Conservation (phyloP, 2,888 invertebrate genomes). For the Ormyrus thymus region DNA sequence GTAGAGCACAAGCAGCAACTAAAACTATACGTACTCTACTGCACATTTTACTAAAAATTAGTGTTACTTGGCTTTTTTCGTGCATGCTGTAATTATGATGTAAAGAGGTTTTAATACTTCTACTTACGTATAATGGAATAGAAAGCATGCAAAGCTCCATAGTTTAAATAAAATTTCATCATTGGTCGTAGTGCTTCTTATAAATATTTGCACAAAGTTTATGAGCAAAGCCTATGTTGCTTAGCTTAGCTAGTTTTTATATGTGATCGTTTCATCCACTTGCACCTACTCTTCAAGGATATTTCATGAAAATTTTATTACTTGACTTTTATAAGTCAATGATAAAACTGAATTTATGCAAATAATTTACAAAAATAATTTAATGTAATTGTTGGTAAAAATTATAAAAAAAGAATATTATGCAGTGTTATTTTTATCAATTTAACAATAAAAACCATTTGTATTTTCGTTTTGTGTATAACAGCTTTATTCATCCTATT, state of each 20-base stretch:
- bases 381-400: too few relatives aligned
- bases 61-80: too few relatives aligned
- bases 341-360: background rate
- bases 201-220: slow-evolving; percentile 29
- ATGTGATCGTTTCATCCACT: slow-evolving; percentile 56
- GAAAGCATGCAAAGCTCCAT: slow-evolving; percentile 26
- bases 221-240: slow-evolving; percentile 16
- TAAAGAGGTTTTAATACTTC: slow-evolving; percentile 12
- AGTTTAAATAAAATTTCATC: slow-evolving; percentile 24
- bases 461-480: too few relatives aligned
- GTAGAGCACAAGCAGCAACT: too few relatives aligned
- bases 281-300: slow-evolving; percentile 13
- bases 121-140: slow-evolving; percentile 2
- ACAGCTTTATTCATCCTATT: too few relatives aligned
- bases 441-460: too few relatives aligned
- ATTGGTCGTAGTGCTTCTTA: slow-evolving; percentile 19
- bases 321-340: background rate
- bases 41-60: too few relatives aligned
- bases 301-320: slow-evolving; percentile 13
- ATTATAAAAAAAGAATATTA: too few relatives aligned
- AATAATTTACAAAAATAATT: background rate
- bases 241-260: slow-evolving; percentile 19
- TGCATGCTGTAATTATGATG: too few relatives aligned
- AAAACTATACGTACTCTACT: too few relatives aligned
- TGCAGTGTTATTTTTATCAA: too few relatives aligned